Base-by-base conservation (phyloP, 1,140 invertebrate genomes). In the Heliconius melpomene region DNA sequence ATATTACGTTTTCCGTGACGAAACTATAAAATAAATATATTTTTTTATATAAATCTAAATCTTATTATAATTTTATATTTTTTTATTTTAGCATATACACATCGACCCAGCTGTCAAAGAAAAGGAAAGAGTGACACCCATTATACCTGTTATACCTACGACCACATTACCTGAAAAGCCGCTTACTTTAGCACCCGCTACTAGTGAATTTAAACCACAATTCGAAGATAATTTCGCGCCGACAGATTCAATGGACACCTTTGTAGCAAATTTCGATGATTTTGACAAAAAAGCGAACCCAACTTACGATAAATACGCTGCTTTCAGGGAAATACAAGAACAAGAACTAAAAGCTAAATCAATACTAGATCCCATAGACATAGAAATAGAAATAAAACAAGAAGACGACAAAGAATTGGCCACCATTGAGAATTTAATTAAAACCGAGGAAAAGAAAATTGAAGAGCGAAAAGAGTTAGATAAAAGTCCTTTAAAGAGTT, bases 261-360 rank as follows among this genome's bases (percentile, higher is more conserved):
- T 96, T 81, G 95, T 96, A 57, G 95, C 96, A 5, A 96, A 96
- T 87, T 97, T 97, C 85, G 95, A 95, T 75, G 95, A 96, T 83
- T 95, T 95, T 78, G 94, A 95, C 71, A 95, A 94, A 86, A 92
- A 94, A 79, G 89, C 91, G 0, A 92, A 94, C 74, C 89, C 87
- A 0, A 86, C 91, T 7, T 94, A 91, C 82, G 97, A 98, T 87
- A 96, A 97, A 81, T 98, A 98, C 88, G 97, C 97, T 0, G 98
- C 97, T 0, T 98, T 98, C 86, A 95, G 98, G 80, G 98, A 98
- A 94, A 95, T 98, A 75, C 95, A 97, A 26, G 96, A 97, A 80
- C 94, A 97, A 89, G 97, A 97, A 88, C 88, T 96, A 13, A 95
- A 96, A 87, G 95, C 95, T 38, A 94, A 95, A 73, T 95, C 94